Evolutionary conservation across 1,140 invertebrate species (phyloP), one percentile per base, ranked within the genome.

Genomic region (Mactra quadrangularis): DNA sequence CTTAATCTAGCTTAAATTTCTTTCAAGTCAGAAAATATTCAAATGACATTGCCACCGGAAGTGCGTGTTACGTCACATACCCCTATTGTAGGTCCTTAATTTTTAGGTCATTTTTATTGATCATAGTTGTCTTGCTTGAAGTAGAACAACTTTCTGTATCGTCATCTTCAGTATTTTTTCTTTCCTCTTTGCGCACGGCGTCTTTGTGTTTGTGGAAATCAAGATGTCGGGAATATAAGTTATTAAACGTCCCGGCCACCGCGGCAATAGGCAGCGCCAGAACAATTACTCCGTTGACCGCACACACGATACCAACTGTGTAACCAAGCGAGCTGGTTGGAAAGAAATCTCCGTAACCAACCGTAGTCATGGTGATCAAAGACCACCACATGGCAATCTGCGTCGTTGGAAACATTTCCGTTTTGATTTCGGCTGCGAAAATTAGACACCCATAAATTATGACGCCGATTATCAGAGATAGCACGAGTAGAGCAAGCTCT

Each of bases 231-330:
- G 50, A 75, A 96, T 99, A 99, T 95, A 99, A 99, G 95, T 99
- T 97, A 52, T 88, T 88, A 83, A 93, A 93, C 76, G 92, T 92
- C 81, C 89, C 90, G 31, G 91, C 90, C 57, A 93, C 89, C 25
- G 92, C 91, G 6, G 92, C 91, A 96, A 99, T 99, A 95, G 98
- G 98, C 95, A 99, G 97, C 94, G 98, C 98, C 95, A 99, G 97
- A 95, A 99, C 98, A 95, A 99, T 95, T 93, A 99, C 98, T 94
- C 99, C 99, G 95, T 97, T 99, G 94, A 99, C 97, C 95, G 98
- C 98, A 96, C 98, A 89, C 47, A 88, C 70, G 1, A 87, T 68
- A n/a, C 92, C 92, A 25, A 93, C 86, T 27, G 91, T 47, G 81
- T 92, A 92, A 3, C 92, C 92, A 45, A 84, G 82, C 3, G 55